phyloP scores from a whole-genome alignment of 1,140 invertebrate genomes.

The Achatina immaculata region DNA sequence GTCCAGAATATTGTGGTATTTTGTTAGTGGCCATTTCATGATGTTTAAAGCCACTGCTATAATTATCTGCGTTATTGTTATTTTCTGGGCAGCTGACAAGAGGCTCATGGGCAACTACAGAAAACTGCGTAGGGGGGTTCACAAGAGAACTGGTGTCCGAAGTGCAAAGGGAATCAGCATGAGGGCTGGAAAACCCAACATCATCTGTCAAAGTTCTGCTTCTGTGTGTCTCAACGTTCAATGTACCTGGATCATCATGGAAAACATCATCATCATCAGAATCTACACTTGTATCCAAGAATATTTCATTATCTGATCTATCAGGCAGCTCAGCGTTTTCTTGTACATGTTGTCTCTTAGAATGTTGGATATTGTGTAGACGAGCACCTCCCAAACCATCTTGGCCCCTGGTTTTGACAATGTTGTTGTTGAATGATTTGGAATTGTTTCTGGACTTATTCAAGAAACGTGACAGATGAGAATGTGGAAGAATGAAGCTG shows the following conservation, averaged over 20 bases:
- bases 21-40: neutral
- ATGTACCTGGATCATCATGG: neutral
- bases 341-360: neutral
- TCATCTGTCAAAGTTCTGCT: neutral
- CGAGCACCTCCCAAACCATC: neutral
- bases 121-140: neutral
- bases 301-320: neutral
- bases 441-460: neutral
- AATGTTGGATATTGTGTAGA: neutral
- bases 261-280: neutral
- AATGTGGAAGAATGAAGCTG: neutral
- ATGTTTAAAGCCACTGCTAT: too few species aligned
- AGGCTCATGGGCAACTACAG: neutral
- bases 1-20: neutral
- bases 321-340: neutral
- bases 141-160: neutral
- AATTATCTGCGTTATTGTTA: neutral
- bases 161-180: neutral
- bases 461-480: neutral
- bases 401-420: neutral
- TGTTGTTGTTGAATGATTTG: neutral
- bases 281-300: neutral
- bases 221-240: neutral
- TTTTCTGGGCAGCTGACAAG: neutral
- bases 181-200: conserved; percentile 9